Evolutionary conservation across 1,140 invertebrate genomes (phyloP), one percentile per base, ranked within the genome.

Genomic region (Drosophila ironensis): DNA sequence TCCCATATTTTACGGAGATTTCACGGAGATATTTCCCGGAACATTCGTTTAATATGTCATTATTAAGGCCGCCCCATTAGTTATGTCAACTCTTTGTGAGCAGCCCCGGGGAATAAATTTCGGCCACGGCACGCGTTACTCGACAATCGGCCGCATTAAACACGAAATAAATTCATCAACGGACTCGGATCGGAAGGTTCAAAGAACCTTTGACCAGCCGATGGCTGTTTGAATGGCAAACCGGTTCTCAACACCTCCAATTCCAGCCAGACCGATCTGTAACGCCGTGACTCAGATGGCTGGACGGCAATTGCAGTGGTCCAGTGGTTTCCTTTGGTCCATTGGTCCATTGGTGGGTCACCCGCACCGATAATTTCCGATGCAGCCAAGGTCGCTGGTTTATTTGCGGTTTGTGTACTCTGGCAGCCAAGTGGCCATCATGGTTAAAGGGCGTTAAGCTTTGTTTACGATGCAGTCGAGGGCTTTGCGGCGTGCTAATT

Each of bases 81-180:
- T 53, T 51, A 20, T 63, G 68, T 48, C 48, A 75, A 42, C 72
- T 60, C 51, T 69, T 70, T 56, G 50, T 27, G 33, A 17, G 33
- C 16, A 57, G 50, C 30, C 14, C 22, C 19, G n/a, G 28, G 28
- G 16, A 37, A 37, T 37, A 37, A 37, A 37, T 40, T 74, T 59
- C 19, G 9, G 46, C 68, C 66, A 78, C 63, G 73, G 73, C 73
- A 77, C 73, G 73, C 74, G 73, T 78, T 78, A 30, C 61, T 17
- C 33, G 37, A 60, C 52, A 48, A 51, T 53, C 53, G 45, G 60
- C 47, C 53, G 45, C 53, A 60, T 54, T 76, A 77, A 77, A 76
- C 56, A 73, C 69, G 28, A 77, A 78, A 77, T 77, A 77, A 77
- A 77, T 77, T 73, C 73, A 77, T 77, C 73, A 77, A 54, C 38